phyloP scores from a whole-genome alignment of 2,888 invertebrate genomes.

The Platycheirus albimanus region DNA sequence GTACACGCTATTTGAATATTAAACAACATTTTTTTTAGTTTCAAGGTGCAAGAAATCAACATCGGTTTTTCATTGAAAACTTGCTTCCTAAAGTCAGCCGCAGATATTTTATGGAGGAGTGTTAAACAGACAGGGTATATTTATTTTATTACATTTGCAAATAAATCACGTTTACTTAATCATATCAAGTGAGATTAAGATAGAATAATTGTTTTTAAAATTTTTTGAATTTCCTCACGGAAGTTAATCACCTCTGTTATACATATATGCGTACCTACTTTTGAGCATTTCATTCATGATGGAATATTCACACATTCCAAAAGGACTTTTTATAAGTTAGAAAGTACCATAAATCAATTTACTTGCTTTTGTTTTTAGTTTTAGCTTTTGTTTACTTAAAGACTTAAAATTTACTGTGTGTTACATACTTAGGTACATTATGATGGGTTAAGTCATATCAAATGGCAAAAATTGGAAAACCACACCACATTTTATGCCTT shows the following conservation, averaged over 20 bases:
- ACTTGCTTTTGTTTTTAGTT: neutral
- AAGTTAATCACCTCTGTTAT: constrained; percentile 4
- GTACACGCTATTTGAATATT: constrained; percentile 48
- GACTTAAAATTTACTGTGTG: too few relatives aligned
- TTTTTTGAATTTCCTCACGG: constrained; percentile 13
- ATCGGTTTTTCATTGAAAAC: constrained; percentile 33
- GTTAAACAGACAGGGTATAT: neutral
- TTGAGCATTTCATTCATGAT: constrained; percentile 7
- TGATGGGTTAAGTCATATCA: too few relatives aligned
- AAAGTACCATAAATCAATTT: too few relatives aligned
- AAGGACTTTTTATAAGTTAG: too few relatives aligned
- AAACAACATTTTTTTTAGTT: constrained; percentile 36
- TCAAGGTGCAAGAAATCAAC: constrained; percentile 36
- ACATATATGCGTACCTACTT: too few relatives aligned
- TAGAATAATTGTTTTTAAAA: neutral
- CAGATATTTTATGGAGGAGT: constrained; percentile 4
- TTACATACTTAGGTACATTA: too few relatives aligned
- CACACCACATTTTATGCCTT: constrained; percentile 7
- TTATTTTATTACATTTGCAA: constrained; percentile 17
- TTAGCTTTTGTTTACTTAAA: too few relatives aligned
- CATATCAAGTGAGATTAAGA: constrained; percentile 3
- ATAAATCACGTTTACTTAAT: constrained; percentile 23
- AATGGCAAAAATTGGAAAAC: constrained; percentile 18
- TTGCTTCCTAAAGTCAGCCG: constrained; percentile 37
- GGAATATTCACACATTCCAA: neutral